Percentiles rank a stretch among this genome's conserved stretches.
These are phyloP conservation scores for Rhabdomys dilectus DNA, from an alignment of 2,113 vertebrate species.

Conservation along the genomic window DNA sequence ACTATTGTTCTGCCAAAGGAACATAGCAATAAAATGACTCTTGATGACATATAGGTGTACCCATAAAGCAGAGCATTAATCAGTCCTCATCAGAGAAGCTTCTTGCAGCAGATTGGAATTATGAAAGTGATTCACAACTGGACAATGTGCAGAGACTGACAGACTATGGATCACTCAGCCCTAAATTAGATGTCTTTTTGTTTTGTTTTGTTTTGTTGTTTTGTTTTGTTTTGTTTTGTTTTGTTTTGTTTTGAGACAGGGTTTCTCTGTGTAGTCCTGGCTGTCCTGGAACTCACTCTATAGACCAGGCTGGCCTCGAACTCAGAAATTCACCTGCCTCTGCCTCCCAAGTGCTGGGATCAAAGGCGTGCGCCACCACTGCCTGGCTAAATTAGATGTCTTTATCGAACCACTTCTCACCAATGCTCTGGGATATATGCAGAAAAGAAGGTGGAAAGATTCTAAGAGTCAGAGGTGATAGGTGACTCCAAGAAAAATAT, in stretches of 20 bases:
- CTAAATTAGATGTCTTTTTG: neutral
- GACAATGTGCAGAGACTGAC: neutral
- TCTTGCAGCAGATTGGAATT: neutral
- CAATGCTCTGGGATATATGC: neutral
- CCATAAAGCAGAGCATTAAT: neutral
- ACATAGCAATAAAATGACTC: neutral
- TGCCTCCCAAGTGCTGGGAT: too few relatives aligned
- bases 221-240: too few relatives aligned
- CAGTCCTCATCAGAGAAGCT: neutral
- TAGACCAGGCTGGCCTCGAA: too few relatives aligned
- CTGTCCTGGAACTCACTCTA: too few relatives aligned
- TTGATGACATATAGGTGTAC: neutral
- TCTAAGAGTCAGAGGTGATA: neutral
- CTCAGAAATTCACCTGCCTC: too few relatives aligned
- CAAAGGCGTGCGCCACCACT: too few relatives aligned
- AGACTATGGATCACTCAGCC: neutral
- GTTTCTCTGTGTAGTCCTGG: too few relatives aligned
- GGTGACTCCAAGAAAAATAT: neutral
- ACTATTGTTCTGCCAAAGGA: neutral
- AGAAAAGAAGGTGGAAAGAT: neutral
- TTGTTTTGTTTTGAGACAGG: too few relatives aligned
- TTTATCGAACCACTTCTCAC: neutral
- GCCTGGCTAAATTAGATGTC: neutral
- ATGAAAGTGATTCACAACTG: neutral
- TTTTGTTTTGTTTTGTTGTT: too few relatives aligned